Percentiles rank a stretch among this genome's conserved stretches.
phyloP scores from a whole-genome alignment of 1,140 invertebrate species.

The Ceratosolen fusciceps region DNA sequence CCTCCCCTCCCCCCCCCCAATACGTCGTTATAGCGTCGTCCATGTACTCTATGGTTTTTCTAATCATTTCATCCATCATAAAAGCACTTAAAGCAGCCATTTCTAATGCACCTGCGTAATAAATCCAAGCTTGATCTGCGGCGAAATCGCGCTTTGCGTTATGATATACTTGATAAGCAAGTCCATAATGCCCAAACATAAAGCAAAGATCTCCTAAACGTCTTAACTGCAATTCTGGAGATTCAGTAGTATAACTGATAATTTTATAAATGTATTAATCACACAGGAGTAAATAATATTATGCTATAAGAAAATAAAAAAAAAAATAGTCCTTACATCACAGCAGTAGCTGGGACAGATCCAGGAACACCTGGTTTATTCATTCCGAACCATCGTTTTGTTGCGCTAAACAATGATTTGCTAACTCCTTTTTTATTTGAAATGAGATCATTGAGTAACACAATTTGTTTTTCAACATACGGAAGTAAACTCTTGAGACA shows the following conservation, averaged over 20 bases:
- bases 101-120: constrained; percentile 95
- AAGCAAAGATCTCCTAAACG: constrained; percentile 96
- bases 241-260: constrained; percentile 86
- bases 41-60: constrained; percentile 90
- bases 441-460: constrained; percentile 85
- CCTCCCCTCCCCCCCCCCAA: too few species aligned
- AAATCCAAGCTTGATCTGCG: constrained; percentile 96
- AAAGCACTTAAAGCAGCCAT: constrained; percentile 95
- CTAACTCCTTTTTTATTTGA: constrained; percentile 92
- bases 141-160: constrained; percentile 96
- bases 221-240: constrained; percentile 92
- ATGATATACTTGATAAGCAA: constrained; percentile 95
- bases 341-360: constrained; percentile 80
- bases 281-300: background rate
- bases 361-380: constrained; percentile 82
- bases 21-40: constrained; percentile 94
- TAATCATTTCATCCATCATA: constrained; percentile 84
- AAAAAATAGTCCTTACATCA: constrained; percentile 78
- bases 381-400: constrained; percentile 94
- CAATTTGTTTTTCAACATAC: constrained; percentile 90
- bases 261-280: constrained; percentile 1
- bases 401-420: constrained; percentile 91
- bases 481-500: constrained; percentile 88
- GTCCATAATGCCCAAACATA: constrained; percentile 93
- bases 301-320: constrained; percentile 21